Conservation (phyloP, 2,113 vertebrate species). For the Hoplias malabaricus region DNA sequence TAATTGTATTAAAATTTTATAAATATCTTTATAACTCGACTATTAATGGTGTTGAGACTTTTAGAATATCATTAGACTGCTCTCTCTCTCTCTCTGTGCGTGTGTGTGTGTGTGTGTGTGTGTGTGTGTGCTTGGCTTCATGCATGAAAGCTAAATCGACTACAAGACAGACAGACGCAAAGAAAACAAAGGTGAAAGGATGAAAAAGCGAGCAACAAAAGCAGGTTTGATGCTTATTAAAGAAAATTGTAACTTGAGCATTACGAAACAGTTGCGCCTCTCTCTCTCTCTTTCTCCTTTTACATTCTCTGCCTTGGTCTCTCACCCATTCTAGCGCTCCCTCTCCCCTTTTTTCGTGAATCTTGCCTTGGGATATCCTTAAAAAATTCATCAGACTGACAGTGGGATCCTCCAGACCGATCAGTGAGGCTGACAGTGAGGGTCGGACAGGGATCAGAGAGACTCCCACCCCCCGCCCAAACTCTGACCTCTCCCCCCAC, state of each 20-base stretch:
- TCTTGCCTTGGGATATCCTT: slow-evolving; percentile 83
- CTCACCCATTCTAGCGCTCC: not conserved
- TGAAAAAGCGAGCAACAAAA: slow-evolving; percentile 45
- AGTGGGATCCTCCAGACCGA: slow-evolving; percentile 79
- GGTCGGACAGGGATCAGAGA: slow-evolving; percentile 62
- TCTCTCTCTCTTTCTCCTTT: slow-evolving; percentile 37
- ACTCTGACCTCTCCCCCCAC: slow-evolving; percentile 31
- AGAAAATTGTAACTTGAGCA: slow-evolving; percentile 76
- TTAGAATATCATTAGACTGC: too few relatives aligned
- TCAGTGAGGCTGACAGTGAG: slow-evolving; percentile 71
- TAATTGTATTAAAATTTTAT: too few relatives aligned
- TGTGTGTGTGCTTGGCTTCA: slow-evolving; percentile 9
- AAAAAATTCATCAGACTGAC: slow-evolving; percentile 84
- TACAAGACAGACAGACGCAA: slow-evolving; percentile 33
- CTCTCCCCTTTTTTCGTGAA: slow-evolving; percentile 67
- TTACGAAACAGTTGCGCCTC: slow-evolving; percentile 75
- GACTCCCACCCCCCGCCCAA: slow-evolving; percentile 44
- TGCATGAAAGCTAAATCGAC: slow-evolving; percentile 43
- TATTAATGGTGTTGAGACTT: too few relatives aligned
- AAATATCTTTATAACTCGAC: too few relatives aligned
- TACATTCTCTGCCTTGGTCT: not conserved
- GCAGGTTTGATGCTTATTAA: slow-evolving; percentile 75
- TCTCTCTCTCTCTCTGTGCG: not conserved
- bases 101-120: not conserved
- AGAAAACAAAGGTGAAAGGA: slow-evolving; percentile 30